Conservation (phyloP, 2,797 vertebrate genomes). For the Halcyon chelicuti region DNA sequence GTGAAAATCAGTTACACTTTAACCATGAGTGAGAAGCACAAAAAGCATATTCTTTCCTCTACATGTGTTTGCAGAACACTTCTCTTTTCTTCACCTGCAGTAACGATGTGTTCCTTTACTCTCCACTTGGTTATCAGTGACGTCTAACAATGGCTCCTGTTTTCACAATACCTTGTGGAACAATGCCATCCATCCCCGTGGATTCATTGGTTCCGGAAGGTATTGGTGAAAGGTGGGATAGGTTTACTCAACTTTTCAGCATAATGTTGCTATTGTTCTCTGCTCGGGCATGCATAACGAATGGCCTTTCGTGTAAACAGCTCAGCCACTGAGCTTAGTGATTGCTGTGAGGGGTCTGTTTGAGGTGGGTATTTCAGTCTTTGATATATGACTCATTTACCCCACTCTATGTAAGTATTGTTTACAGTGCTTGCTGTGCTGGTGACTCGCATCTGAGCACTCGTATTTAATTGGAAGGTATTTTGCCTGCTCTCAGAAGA, state of each 20-base stretch:
- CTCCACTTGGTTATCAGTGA: constrained; percentile 56
- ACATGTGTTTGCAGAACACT: constrained; percentile 48
- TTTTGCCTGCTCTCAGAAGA: constrained; percentile 48
- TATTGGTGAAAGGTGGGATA: constrained; percentile 65
- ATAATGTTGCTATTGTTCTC: constrained; percentile 71
- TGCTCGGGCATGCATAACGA: constrained; percentile 37
- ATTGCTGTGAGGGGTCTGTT: constrained; percentile 41
- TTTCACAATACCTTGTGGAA: constrained; percentile 49
- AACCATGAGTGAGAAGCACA: constrained; percentile 25
- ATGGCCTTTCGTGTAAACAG: constrained; percentile 65
- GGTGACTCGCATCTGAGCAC: constrained; percentile 31
- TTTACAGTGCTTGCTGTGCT: constrained; percentile 48
- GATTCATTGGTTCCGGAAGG: constrained; percentile 47
- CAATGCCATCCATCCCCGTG: constrained; percentile 53
- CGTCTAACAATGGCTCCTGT: constrained; percentile 39
- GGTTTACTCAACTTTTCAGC: constrained; percentile 67
- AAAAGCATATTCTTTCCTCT: constrained; percentile 25
- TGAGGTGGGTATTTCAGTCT: constrained; percentile 55
- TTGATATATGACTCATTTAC: constrained; percentile 69
- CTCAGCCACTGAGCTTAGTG: constrained; percentile 12
- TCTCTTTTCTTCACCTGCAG: constrained; percentile 38
- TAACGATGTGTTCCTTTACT: constrained; percentile 15
- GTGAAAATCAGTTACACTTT: constrained; percentile 49
- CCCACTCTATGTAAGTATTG: constrained; percentile 22
- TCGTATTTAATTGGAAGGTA: constrained; percentile 29